Evolutionary conservation across 2,888 invertebrate genomes (phyloP), one percentile per base, ranked within the genome.

Genomic region (Ecliptopera silaceata): DNA sequence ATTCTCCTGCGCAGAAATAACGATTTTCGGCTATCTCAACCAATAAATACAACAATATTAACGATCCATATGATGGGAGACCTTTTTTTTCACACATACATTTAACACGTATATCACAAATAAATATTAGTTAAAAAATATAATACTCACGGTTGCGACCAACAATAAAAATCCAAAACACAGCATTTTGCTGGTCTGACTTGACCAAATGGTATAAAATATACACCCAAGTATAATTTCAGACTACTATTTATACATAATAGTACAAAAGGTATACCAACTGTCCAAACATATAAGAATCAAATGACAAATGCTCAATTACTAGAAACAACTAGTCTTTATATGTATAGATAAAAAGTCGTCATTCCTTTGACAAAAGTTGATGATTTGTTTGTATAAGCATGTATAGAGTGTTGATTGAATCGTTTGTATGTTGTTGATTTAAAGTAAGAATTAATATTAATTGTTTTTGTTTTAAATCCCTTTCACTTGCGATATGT

Each of bases 191-290:
- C 66, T 79, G 85, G 84, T 84, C 86, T 74, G 32, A 60, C 11
- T 63, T 48, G 80, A 85, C 86, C 86, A 80, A 79, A 63, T 80
- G 89, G 89, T 89, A 88, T 86, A 85, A 79, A 86, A 75, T 88
- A 88, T 88, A 89, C 88, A 86, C 82, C 66, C 71, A 61, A 58
- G 62, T 11, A 43, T 49, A 20, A 42, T 55, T 58, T 39, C 10
- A 32, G 31, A 66, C 75, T 63, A 61, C 70, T 86, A 86, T 89
- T 74, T 89, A 90, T 89, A 89, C 80, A 77, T 69, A 69, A 36
- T 61, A 11, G 56, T 45, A 75, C 77, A 75, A 82, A n/a, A n/a
- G n/a, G n/a, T n/a, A n/a, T n/a, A n/a, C n/a, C 88, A 88, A 58
- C 77, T 89, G 86, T 68, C 10, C 64, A 81, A 83, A 87, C 56